Percentiles rank a stretch among this genome's conserved stretches.
phyloP scores from a whole-genome alignment of 92 coral and sea anemone species.

The Parazoanthus atlanticus region DNA sequence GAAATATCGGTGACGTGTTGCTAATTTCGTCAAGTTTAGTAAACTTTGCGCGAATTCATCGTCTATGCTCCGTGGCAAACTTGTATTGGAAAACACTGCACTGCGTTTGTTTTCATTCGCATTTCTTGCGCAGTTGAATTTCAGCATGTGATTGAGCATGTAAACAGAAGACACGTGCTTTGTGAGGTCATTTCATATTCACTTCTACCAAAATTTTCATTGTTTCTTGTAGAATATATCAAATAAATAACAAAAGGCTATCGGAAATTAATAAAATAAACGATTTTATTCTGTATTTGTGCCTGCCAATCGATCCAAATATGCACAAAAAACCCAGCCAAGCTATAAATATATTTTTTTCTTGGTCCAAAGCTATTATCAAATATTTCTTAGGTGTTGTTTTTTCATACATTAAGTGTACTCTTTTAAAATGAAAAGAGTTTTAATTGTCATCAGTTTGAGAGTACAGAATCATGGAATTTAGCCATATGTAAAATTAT shows the following conservation, averaged over 20 bases:
- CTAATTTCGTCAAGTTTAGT: background rate
- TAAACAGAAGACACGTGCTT: slow-evolving; percentile 35
- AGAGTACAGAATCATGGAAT: no score
- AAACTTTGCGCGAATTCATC: background rate
- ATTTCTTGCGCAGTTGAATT: slow-evolving; percentile 20
- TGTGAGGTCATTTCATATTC: slow-evolving; percentile 28
- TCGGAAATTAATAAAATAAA: no score
- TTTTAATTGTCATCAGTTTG: no score
- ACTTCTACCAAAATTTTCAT: background rate
- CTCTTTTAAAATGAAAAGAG: no score
- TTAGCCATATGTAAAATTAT: no score
- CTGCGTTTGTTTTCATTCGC: slow-evolving; percentile 1
- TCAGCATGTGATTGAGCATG: slow-evolving; percentile 15
- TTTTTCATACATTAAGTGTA: no score
- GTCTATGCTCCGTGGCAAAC: background rate
- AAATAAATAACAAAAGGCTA: slow-evolving; percentile 4
- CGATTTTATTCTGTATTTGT: background rate
- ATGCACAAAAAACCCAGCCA: background rate
- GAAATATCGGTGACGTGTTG: background rate
- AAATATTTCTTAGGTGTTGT: no score
- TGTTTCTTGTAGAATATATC: slow-evolving; percentile 7
- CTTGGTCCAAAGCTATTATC: no score
- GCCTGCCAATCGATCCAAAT: background rate
- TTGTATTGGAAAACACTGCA: background rate
- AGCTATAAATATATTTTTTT: background rate